These are phyloP conservation scores for Elaphurus davidianus DNA, from an alignment of 2,113 vertebrate species.

Conservation along the genomic window DNA sequence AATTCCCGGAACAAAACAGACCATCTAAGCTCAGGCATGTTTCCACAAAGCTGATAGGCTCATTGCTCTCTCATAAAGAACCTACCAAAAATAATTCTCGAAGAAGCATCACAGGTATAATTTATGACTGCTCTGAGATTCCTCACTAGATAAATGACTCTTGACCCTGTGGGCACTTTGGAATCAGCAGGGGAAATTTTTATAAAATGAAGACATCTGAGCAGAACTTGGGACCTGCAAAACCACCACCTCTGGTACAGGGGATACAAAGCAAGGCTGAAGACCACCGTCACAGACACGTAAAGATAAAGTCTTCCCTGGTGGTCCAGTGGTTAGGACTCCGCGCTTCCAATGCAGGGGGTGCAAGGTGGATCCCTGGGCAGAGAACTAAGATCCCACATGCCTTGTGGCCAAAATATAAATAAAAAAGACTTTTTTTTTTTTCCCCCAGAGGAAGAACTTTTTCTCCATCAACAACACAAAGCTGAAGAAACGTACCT, in stretches of 20 bases:
- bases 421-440: background rate
- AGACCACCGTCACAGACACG: background rate
- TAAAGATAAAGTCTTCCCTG: background rate
- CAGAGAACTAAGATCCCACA: background rate
- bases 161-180: background rate
- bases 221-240: background rate
- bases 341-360: background rate
- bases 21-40: background rate
- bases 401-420: background rate
- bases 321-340: background rate
- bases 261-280: background rate
- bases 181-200: background rate
- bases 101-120: background rate
- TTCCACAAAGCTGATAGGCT: slow-evolving; percentile 37
- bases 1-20: slow-evolving; percentile 37
- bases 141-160: background rate
- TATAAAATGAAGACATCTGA: background rate
- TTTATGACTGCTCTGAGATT: background rate
- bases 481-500: background rate
- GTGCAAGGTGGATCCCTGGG: background rate
- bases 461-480: background rate
- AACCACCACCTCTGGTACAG: background rate
- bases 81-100: background rate
- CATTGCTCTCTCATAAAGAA: background rate
- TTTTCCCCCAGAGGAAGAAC: background rate